Evolutionary conservation across 1,140 invertebrate genomes (phyloP).

Genomic region (Euwallacea fornicatus): DNA sequence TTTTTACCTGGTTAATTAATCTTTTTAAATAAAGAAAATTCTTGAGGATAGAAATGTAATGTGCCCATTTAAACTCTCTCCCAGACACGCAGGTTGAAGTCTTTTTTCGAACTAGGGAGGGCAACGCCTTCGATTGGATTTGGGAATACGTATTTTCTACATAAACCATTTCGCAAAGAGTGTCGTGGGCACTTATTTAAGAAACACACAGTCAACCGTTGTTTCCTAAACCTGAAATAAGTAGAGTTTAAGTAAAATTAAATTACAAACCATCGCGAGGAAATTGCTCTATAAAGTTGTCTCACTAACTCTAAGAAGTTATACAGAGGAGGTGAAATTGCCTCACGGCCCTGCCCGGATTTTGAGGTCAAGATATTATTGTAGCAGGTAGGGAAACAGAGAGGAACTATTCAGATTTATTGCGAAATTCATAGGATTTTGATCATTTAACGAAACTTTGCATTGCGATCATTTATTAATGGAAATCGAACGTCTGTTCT

Average conservation of each 20-base stretch:
- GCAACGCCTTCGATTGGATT: not conserved
- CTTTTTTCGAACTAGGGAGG: not conserved
- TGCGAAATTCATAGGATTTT: constrained; percentile 3
- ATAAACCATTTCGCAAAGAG: constrained; percentile 15
- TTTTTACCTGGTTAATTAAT: too few species aligned
- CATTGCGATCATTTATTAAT: too few species aligned
- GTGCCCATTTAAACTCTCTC: too few species aligned
- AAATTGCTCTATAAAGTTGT: constrained; percentile 36
- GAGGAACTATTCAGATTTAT: constrained; percentile 27
- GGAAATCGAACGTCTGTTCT: too few species aligned
- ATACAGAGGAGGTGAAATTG: constrained; percentile 27
- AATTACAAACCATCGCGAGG: constrained; percentile 29
- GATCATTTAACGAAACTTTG: not conserved
- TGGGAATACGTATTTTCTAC: not conserved
- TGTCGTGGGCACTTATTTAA: constrained; percentile 13
- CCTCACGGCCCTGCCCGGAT: constrained; percentile 23
- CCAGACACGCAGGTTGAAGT: not conserved
- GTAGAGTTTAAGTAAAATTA: constrained; percentile 26
- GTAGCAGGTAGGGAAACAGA: constrained; percentile 29
- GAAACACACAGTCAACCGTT: constrained; percentile 18
- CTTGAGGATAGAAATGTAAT: too few species aligned
- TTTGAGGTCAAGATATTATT: constrained; percentile 37
- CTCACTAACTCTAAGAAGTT: constrained; percentile 34
- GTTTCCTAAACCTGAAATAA: constrained; percentile 31
- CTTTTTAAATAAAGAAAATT: too few species aligned